A percentile compares a stretch with the other conserved stretches of the same genome.
Evolutionary conservation across 1,140 invertebrate genomes (phyloP).

Genomic region (Cydia strobilella): DNA sequence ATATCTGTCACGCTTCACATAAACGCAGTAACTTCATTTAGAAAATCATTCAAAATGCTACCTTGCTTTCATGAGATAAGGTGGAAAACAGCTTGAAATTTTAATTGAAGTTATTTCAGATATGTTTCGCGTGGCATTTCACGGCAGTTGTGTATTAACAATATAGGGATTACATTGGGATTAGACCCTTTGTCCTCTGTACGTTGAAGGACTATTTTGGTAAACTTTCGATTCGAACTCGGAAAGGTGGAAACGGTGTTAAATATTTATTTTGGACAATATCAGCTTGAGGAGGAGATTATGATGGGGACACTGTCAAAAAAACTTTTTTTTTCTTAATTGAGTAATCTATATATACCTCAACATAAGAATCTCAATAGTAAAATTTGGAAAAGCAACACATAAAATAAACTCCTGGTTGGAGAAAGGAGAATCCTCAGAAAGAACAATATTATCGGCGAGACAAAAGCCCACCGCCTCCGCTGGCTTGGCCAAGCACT

Average conservation of each 20-base stretch:
- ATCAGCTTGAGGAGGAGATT: constrained; percentile 1
- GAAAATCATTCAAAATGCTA: not conserved
- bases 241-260: constrained; percentile 43
- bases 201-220: constrained; percentile 44
- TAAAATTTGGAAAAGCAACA: not conserved
- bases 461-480: too few relatives aligned
- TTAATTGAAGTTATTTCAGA: constrained; percentile 51
- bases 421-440: too few relatives aligned
- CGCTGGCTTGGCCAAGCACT: too few relatives aligned
- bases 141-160: constrained; percentile 75
- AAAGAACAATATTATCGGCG: too few relatives aligned
- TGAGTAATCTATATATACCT: not conserved
- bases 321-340: not conserved
- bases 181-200: constrained; percentile 62
- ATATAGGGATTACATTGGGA: constrained; percentile 70
- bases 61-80: not conserved
- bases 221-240: constrained; percentile 50
- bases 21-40: constrained; percentile 19
- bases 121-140: constrained; percentile 58
- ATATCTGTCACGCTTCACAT: constrained; percentile 51
- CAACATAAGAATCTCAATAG: too few relatives aligned
- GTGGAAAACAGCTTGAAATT: not conserved
- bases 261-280: constrained; percentile 31
- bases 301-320: not conserved
- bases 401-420: too few relatives aligned